Base-by-base conservation (phyloP, 1,140 invertebrate genomes). In the Antheraea mylitta region DNA sequence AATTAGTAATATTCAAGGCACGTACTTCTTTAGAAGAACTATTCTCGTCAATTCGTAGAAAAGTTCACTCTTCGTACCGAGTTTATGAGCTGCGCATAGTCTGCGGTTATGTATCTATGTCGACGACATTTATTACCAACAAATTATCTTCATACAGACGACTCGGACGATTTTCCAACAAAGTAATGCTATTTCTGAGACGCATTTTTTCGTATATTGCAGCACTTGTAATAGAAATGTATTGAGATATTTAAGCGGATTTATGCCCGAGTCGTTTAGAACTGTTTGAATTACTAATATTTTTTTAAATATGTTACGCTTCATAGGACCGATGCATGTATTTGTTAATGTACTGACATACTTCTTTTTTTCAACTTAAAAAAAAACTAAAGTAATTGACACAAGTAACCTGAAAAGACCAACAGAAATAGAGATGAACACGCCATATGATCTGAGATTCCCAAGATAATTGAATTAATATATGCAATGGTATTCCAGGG, bases 21-120 rank as follows among this genome's bases (percentile, higher is more conserved):
- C 22, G 45, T 64, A 18, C 48, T 45, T 68, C 18, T 65, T 45
- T 66, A 64, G 18, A 18, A 18, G 16, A 61, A 61, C 64, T 70
- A 66, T 70, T 70, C 68, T 59, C 58, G 68, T 66, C 42, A 66
- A 18, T 70, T 70, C 68, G 36, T n/a, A 22, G 64, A 70, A 70
- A 60, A 45, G 16, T 66, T 18, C 7, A 37, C 30, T 70, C 48
- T 63, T 53, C 60, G 69, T 13, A 19, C 8, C 16, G 30, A 45
- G 42, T 65, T 65, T 65, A 65, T 65, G 38, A 18, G 8, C 61
- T 19, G 62, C 61, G 68, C 42, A 66, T 66, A 69, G 13, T 38
- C 58, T 70, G 37, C 38, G 64, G 64, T 65, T 65, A 70, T 70
- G 30, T 70, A 18, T 19, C 64, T 61, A 36, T 10, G 66, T 61